Evolutionary conservation across 2,797 vertebrate species (phyloP).

Genomic region (Merluccius polli): DNA sequence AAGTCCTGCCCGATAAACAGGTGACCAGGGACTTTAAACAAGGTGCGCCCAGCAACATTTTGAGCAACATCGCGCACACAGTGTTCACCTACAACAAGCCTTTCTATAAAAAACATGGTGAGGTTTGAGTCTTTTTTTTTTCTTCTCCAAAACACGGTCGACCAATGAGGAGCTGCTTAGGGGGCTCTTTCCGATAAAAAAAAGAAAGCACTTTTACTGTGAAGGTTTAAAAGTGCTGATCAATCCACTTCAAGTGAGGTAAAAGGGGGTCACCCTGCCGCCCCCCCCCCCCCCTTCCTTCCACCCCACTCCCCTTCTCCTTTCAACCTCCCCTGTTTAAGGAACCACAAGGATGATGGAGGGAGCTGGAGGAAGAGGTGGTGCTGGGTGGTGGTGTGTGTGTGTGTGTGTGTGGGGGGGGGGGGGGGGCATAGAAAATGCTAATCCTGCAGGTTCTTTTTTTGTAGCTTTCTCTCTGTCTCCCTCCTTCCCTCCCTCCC

Average conservation of each 20-base stretch:
- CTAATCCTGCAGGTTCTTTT: constrained; percentile 60
- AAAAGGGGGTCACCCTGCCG: constrained; percentile 57
- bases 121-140: neutral
- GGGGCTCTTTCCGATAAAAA: constrained; percentile 41
- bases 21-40: constrained; percentile 35
- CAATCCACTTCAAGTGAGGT: constrained; percentile 62
- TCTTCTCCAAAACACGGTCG: neutral
- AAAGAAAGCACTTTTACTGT: constrained; percentile 26
- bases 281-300: constrained; percentile 30
- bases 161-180: constrained; percentile 34
- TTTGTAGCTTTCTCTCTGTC: constrained; percentile 16
- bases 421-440: constrained; percentile 63
- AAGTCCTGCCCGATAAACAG: constrained; percentile 54
- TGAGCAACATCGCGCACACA: neutral
- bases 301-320: constrained; percentile 16
- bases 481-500: constrained; percentile 6
- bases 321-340: constrained; percentile 61
- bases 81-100: neutral
- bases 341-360: constrained; percentile 48
- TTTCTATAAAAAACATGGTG: neutral
- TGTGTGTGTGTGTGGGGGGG: constrained; percentile 23
- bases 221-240: constrained; percentile 64
- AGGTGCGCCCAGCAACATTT: no score
- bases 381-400: constrained; percentile 12
- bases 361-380: constrained; percentile 29